phyloP scores from a whole-genome alignment of 1,140 invertebrate species.

The Nebria ingens region DNA sequence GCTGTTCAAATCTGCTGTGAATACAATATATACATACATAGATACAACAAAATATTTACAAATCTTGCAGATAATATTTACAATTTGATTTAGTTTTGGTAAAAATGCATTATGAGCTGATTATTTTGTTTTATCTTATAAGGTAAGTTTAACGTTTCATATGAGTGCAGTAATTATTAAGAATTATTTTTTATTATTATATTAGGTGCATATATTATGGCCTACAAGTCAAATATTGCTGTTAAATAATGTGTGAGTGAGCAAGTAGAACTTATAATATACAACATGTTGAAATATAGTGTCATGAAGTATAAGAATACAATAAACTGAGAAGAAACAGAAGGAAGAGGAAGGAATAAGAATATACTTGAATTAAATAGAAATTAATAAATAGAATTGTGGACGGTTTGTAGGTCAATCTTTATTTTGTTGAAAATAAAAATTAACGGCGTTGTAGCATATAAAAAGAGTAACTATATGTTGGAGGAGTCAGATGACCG shows the following conservation, averaged over 20 bases:
- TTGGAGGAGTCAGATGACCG: neutral
- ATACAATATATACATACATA: slow-evolving; percentile 38
- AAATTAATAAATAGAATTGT: neutral
- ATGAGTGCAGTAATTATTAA: slow-evolving; percentile 6
- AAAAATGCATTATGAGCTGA: slow-evolving; percentile 1
- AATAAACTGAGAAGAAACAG: neutral
- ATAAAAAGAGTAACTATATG: neutral
- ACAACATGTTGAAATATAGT: slow-evolving; percentile 1
- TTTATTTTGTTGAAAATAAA: neutral
- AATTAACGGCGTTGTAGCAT: neutral
- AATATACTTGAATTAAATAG: neutral
- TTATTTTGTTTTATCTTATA: neutral
- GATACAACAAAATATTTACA: slow-evolving; percentile 22
- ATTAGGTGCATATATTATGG: slow-evolving; percentile 2
- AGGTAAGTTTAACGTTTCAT: neutral
- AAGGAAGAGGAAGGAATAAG: slow-evolving; percentile 3
- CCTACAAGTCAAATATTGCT: neutral
- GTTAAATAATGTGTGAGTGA: neutral
- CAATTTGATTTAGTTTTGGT: neutral
- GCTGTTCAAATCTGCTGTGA: slow-evolving; percentile 37
- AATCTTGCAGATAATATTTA: neutral
- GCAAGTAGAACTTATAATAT: neutral
- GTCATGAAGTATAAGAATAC: neutral
- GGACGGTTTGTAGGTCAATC: neutral
- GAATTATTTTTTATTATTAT: neutral